Evolutionary conservation across 2,888 invertebrate species (phyloP).

Genomic region (Deladenus siricidicola): DNA sequence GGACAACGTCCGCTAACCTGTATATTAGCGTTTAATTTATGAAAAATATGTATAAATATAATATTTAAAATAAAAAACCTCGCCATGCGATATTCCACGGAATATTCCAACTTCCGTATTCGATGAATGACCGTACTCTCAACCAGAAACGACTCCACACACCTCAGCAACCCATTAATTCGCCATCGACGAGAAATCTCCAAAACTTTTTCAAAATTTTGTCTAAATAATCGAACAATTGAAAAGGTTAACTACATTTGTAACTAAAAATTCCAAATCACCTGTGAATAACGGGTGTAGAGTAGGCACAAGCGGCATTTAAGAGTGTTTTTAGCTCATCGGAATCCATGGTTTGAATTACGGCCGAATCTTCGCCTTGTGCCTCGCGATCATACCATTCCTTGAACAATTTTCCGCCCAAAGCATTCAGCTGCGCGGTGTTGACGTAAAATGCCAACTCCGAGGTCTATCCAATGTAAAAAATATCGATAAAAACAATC

Average conservation of each 20-base stretch:
- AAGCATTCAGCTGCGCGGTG: conserved; percentile 25
- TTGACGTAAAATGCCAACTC: conserved; percentile 33
- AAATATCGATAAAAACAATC: no score
- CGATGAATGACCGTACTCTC: conserved; percentile 31
- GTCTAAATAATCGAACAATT: no score
- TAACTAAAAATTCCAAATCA: conserved; percentile 4
- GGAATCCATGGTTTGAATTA: conserved; percentile 27
- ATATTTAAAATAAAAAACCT: background rate
- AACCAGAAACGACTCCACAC: conserved; percentile 34
- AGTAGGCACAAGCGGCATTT: conserved; percentile 35
- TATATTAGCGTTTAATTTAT: background rate
- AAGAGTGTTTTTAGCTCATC: conserved; percentile 33
- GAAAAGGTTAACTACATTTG: no score
- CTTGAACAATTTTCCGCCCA: conserved; percentile 34
- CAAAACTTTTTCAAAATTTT: conserved; percentile 30
- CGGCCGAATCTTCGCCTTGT: conserved; percentile 26
- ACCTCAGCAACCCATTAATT: conserved; percentile 31
- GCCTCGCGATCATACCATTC: conserved; percentile 33
- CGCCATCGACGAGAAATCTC: conserved; percentile 27
- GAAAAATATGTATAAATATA: background rate
- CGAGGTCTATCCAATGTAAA: conserved; percentile 25
- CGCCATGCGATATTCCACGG: conserved; percentile 16
- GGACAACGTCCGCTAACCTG: conserved; percentile 13
- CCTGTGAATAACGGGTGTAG: conserved; percentile 35
- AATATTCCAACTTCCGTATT: conserved; percentile 34